Percentiles rank a stretch among this genome's conserved stretches.
Conservation (phyloP, 2,113 vertebrate genomes). For the Hyperoodon ampullatus region DNA sequence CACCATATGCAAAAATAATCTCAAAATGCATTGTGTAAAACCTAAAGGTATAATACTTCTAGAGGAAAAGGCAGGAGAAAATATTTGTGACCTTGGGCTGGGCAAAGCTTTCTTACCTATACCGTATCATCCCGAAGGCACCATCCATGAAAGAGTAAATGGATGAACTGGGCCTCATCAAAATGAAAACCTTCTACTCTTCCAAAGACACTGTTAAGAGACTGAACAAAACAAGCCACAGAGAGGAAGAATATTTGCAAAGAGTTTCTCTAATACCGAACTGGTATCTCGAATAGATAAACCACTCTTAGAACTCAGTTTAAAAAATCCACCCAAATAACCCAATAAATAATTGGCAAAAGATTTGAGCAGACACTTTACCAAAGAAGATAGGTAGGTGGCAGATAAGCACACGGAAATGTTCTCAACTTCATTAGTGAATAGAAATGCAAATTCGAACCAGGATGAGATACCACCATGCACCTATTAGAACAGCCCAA, state of each 20-base stretch:
- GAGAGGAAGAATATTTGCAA: too few species aligned
- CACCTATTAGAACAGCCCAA: too few species aligned
- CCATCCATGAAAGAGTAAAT: neutral
- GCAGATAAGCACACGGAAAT: neutral
- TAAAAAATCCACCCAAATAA: neutral
- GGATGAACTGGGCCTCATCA: too few species aligned
- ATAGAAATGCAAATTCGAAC: too few species aligned
- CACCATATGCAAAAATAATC: accelerated
- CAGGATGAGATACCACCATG: accelerated
- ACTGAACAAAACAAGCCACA: neutral
- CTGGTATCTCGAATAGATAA: accelerated
- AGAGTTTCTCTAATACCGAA: neutral
- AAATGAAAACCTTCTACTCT: too few species aligned
- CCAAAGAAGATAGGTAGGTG: neutral
- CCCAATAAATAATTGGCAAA: neutral
- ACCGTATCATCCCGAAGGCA: accelerated
- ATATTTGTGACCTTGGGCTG: neutral
- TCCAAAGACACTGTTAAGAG: neutral
- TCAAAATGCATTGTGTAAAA: neutral
- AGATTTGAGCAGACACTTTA: neutral
- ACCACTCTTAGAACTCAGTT: neutral
- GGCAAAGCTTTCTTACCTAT: neutral
- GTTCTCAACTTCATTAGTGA: neutral
- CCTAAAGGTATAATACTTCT: accelerated
- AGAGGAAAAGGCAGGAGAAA: neutral